Percentiles rank a stretch among this genome's conserved stretches.
phyloP scores from a whole-genome alignment of 2,888 invertebrate genomes.

The Diarsia mendica region DNA sequence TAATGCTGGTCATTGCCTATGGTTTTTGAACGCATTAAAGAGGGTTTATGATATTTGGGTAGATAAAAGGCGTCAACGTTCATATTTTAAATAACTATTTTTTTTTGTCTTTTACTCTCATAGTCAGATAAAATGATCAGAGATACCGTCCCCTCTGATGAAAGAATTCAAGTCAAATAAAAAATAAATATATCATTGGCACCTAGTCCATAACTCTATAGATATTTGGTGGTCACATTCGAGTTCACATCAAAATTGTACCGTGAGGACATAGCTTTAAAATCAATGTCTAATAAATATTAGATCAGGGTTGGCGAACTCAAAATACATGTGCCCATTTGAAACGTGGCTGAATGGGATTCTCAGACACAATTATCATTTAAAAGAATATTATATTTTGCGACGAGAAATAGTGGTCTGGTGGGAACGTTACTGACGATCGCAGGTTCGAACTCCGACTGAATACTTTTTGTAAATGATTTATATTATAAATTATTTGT shows the following conservation, averaged over 20 bases:
- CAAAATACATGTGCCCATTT: slow-evolving; percentile 1
- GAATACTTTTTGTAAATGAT: background rate
- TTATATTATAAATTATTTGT: no score
- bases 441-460: background rate
- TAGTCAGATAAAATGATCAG: no score
- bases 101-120: no score
- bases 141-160: no score
- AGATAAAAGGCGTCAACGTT: no score
- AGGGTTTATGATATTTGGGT: no score
- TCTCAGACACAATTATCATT: background rate
- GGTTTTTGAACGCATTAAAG: no score
- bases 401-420: background rate
- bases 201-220: background rate
- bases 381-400: background rate
- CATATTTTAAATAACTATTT: no score
- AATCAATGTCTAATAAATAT: slow-evolving; percentile 43
- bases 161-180: no score
- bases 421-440: background rate
- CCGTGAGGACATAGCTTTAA: slow-evolving; percentile 30
- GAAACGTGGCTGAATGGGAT: slow-evolving; percentile 12
- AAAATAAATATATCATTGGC: background rate
- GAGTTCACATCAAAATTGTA: background rate
- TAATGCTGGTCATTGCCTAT: no score
- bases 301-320: slow-evolving; percentile 46
- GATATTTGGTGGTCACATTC: background rate